Evolutionary conservation across 2,888 invertebrate species (phyloP), one percentile per base, ranked within the genome.

Genomic region (Chalcis sispes): DNA sequence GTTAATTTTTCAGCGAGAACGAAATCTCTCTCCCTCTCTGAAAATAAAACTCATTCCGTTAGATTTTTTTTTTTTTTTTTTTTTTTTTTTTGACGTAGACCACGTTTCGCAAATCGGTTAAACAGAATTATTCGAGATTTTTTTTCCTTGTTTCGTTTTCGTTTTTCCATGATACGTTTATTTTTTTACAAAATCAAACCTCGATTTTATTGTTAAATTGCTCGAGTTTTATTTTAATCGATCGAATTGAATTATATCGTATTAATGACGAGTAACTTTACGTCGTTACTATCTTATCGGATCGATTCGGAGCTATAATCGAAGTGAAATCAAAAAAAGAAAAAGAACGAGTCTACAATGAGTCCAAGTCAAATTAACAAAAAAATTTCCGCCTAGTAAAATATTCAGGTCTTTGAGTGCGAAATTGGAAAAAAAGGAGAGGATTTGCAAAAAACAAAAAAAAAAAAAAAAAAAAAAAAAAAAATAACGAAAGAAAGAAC

Each of bases 1-100:
- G 79, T 83, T 79, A 80, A 81, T 81, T 81, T 82, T 81, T 82
- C 80, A 77, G 67, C 62, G 50, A 8, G n/a, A n/a, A 0, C 48
- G 10, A 1, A 15, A 32, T 13, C 8, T 7, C 48, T 48, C 15
- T 46, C 8, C 23, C 40, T 23, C 25, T 10, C 7, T 56, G 25
- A 23, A 58, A 59, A 54, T 65, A 65, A 75, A 70, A 70, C 52
- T 65, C 75, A 59, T 65, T 75, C 40, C n/a, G 23, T 48, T 54
- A 20, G 48, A 40, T 67, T 59, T 46, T 75, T 73, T 50, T 59
- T 13, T 29, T 32, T n/a, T n/a, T n/a, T n/a, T n/a, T n/a, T n/a
- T n/a, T n/a, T n/a, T n/a, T n/a, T n/a, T n/a, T n/a, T n/a, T n/a
- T n/a, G n/a, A n/a, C n/a, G n/a, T n/a, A n/a, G 36, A n/a, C 15